Percentiles rank a stretch among this genome's conserved stretches.
Conservation (phyloP, 2,113 vertebrate genomes). For the Myotis brandtii region DNA sequence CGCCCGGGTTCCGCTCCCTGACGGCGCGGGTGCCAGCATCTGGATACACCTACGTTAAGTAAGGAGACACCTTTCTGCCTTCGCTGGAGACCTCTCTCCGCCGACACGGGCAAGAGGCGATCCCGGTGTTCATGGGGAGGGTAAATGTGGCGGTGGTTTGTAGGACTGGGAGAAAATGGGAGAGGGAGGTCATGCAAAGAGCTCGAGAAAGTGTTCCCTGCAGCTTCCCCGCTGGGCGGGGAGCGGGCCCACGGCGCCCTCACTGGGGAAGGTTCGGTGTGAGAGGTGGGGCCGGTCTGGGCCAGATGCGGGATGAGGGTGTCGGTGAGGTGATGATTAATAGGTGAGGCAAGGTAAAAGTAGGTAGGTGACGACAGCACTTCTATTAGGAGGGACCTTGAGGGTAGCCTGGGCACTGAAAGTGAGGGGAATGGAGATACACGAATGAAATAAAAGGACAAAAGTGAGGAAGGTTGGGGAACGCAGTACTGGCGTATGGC, state of each 20-base stretch:
- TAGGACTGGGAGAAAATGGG: not conserved
- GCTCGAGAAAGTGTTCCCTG: not conserved
- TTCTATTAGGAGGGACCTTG: not conserved
- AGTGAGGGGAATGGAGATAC: not conserved
- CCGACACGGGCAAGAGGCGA: not conserved
- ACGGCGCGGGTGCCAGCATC: rapidly evolving
- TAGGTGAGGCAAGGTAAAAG: not conserved
- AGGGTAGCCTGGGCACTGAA: not conserved
- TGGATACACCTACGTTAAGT: rapidly evolving
- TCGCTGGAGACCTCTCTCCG: too few relatives aligned
- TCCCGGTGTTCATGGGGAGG: not conserved
- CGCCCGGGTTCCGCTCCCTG: not conserved
- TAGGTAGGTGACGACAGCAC: not conserved
- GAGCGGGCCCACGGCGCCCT: not conserved
- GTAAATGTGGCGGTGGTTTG: not conserved
- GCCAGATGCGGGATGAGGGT: not conserved
- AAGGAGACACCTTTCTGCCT: too few relatives aligned
- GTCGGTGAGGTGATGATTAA: not conserved
- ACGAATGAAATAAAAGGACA: not conserved
- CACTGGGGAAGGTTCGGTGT: not conserved
- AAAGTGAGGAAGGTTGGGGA: too few relatives aligned
- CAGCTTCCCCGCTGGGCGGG: too few relatives aligned
- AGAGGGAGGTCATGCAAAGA: not conserved
- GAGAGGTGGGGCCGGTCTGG: not conserved
- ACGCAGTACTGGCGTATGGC: not conserved